Conservation (phyloP, 2,113 vertebrate species). For the Cottus gobio region DNA sequence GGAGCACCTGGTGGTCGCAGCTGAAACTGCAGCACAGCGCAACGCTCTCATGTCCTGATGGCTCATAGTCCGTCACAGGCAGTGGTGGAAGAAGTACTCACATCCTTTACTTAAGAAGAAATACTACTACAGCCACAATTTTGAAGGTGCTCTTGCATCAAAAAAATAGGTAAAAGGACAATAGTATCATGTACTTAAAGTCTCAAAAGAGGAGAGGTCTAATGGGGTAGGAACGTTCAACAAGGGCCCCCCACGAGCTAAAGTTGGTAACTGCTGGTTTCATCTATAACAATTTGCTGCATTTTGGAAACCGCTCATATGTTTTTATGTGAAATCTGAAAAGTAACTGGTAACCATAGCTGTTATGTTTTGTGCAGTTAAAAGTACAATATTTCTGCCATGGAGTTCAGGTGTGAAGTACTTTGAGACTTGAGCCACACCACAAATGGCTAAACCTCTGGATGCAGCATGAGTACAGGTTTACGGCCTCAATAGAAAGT, state of each 20-base stretch:
- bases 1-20: slow-evolving; percentile 71
- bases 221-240: background rate
- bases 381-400: background rate
- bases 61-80: background rate
- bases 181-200: background rate
- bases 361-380: background rate
- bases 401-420: background rate
- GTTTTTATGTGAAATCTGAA: background rate
- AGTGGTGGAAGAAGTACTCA: background rate
- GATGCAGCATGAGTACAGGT: background rate
- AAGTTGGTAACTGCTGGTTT: background rate
- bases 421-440: background rate
- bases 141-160: background rate
- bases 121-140: background rate
- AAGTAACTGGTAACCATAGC: background rate
- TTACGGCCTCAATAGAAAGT: background rate
- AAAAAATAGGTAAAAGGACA: background rate
- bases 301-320: background rate
- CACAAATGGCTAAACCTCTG: background rate
- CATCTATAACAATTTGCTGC: background rate
- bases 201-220: background rate
- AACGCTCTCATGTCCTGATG: background rate
- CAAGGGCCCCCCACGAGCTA: background rate
- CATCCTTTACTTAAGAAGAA: background rate
- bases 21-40: slow-evolving; percentile 32